Conservation (phyloP, 2,113 vertebrate genomes). For the Larimichthys crocea region DNA sequence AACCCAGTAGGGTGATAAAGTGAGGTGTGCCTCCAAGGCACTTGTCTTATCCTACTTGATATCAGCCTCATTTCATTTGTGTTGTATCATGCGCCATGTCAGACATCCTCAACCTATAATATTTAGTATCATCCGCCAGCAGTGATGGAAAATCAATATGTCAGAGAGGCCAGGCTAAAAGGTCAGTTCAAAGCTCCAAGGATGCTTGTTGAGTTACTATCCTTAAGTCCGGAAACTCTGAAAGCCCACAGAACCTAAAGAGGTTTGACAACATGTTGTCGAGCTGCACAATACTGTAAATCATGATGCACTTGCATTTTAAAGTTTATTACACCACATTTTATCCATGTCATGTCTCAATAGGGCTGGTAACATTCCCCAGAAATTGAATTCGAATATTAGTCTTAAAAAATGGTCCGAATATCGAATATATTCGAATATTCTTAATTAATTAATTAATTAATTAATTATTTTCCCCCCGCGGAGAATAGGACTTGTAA, state of each 20-base stretch:
- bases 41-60: slow-evolving; percentile 32
- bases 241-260: slow-evolving; percentile 3
- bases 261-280: slow-evolving; percentile 1
- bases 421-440: too few relatives aligned
- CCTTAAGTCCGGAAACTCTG: not conserved
- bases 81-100: slow-evolving; percentile 18
- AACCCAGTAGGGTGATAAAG: slow-evolving; percentile 20
- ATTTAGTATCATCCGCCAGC: slow-evolving; percentile 5
- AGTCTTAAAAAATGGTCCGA: too few relatives aligned
- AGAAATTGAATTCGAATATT: too few relatives aligned
- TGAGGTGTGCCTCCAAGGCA: slow-evolving; percentile 16
- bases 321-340: not conserved
- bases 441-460: too few relatives aligned
- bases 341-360: not conserved
- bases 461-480: too few relatives aligned
- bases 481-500: too few relatives aligned
- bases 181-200: not conserved
- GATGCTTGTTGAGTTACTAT: not conserved
- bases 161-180: not conserved
- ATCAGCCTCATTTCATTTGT: slow-evolving; percentile 37
- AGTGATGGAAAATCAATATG: slow-evolving; percentile 18
- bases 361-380: too few relatives aligned
- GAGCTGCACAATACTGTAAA: not conserved
- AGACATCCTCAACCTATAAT: not conserved
- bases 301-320: not conserved